A percentile compares a stretch with the other conserved stretches of the same genome.
phyloP scores from a whole-genome alignment of 1,140 invertebrate genomes.

The Drosophila nebulosa region DNA sequence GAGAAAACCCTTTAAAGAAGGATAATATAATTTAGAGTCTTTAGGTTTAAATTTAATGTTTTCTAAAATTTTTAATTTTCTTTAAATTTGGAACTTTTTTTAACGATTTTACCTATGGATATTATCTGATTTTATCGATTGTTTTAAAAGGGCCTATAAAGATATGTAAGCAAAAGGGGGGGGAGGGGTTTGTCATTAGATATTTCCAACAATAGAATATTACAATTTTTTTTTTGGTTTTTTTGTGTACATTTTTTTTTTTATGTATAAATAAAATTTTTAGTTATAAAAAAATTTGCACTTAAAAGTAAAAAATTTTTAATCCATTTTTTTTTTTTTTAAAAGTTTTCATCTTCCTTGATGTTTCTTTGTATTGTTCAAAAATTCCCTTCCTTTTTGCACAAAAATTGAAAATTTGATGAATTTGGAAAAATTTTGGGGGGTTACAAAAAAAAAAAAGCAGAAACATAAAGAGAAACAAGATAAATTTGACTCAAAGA shows the following conservation, averaged over 20 bases:
- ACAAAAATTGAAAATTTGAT: too few relatives aligned
- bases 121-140: too few relatives aligned
- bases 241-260: constrained; percentile 67
- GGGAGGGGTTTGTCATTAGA: too few relatives aligned
- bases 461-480: constrained; percentile 32
- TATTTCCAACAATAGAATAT: background rate
- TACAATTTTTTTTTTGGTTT: constrained; percentile 40
- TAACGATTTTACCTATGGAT: too few relatives aligned
- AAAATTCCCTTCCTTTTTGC: constrained; percentile 26
- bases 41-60: too few relatives aligned
- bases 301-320: constrained; percentile 80
- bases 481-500: constrained; percentile 22
- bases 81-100: too few relatives aligned
- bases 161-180: too few relatives aligned
- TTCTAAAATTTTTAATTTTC: too few relatives aligned
- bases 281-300: constrained; percentile 81
- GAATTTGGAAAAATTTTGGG: constrained; percentile 24
- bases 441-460: constrained; percentile 16
- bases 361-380: constrained; percentile 54
- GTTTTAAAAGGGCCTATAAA: too few relatives aligned
- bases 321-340: constrained; percentile 37
- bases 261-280: constrained; percentile 81
- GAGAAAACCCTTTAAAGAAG: too few relatives aligned
- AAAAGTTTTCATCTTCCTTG: constrained; percentile 68
- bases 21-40: too few relatives aligned